Base-by-base conservation (phyloP, 2,888 invertebrate genomes). In the Melinaea marsaeus region DNA sequence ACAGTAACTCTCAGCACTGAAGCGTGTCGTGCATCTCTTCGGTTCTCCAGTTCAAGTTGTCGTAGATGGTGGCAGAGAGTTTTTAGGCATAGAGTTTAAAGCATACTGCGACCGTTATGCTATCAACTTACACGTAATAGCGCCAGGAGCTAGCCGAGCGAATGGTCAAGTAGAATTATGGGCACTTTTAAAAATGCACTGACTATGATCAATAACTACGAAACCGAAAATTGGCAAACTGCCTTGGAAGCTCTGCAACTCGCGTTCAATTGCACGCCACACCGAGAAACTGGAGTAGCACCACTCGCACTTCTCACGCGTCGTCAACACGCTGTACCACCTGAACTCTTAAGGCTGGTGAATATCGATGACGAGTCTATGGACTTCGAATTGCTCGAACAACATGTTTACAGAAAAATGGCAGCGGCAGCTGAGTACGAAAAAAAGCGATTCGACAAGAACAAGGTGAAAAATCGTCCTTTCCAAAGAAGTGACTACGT, bases 131-230 rank as follows among this genome's bases (percentile, higher is more conserved):
- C 22, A 22, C 22, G 22, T 22, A 22, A 22, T 22, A 22, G 22
- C 22, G 22, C 22, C 22, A 22, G 22, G 22, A 22, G 22, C 22
- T 1, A 1, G 22, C 22, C n/a, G n/a, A n/a, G n/a, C n/a, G 11
- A 46, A 46, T 59, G 22, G 33, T 9, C 42, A 42, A 22, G 13
- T 37, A n/a, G 9, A 11, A 11, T 37, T n/a, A 32, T 42, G 32
- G 5, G 35, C 22, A 51, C 35, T 55, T 37, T 65, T 9, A 65
- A 68, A 13, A 65, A 68, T 35, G 66, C 58, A 4, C 32, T 65
- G 13, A 65, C 66, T 0, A 71, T 70, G 46, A 70, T 73, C 0
- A 64, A 65, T 11, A 71, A 71, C 47, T 71, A 71, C 45, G 68
- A 72, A 42, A 72, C 69, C 0, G 34, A 60, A 33, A 55, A 71